Evolutionary conservation across 1,140 invertebrate species (phyloP).

Genomic region (Penaeus chinensis): DNA sequence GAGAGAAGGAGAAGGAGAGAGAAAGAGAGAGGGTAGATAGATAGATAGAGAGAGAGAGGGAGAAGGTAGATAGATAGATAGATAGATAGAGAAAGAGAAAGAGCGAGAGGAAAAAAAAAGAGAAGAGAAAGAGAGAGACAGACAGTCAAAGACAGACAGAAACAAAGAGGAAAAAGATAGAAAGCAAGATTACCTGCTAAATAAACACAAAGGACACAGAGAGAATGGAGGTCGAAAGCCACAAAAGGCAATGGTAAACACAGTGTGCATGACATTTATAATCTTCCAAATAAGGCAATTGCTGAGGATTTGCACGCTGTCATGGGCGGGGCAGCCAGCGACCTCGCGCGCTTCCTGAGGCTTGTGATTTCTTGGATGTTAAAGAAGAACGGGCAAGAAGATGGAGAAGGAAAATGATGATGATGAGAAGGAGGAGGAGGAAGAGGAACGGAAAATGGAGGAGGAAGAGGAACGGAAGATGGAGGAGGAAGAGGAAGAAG

Average conservation of each 20-base stretch:
- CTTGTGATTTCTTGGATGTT: background rate
- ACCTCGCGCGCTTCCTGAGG: background rate
- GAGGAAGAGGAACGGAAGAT: background rate
- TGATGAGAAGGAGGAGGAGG: background rate
- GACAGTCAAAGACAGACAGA: background rate
- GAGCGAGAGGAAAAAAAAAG: background rate
- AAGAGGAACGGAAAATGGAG: background rate
- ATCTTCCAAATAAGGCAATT: too few relatives aligned
- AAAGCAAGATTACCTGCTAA: background rate
- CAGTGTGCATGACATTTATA: too few relatives aligned
- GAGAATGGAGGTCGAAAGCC: background rate
- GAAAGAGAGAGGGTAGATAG: background rate
- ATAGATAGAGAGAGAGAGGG: too few relatives aligned
- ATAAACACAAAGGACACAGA: constrained; percentile 2
- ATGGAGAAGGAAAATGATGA: background rate
- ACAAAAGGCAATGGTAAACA: too few relatives aligned
- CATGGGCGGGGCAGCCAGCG: background rate
- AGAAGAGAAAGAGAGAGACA: background rate
- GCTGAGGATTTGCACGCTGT: too few relatives aligned
- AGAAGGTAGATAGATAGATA: background rate
- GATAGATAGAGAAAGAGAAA: background rate
- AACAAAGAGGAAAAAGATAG: background rate
- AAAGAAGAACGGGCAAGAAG: background rate
- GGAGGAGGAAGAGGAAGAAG: background rate
- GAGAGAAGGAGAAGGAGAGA: background rate